Percentiles rank a stretch among this genome's conserved stretches.
Conservation (phyloP, 2,888 invertebrate species). For the Conus canariensis region DNA sequence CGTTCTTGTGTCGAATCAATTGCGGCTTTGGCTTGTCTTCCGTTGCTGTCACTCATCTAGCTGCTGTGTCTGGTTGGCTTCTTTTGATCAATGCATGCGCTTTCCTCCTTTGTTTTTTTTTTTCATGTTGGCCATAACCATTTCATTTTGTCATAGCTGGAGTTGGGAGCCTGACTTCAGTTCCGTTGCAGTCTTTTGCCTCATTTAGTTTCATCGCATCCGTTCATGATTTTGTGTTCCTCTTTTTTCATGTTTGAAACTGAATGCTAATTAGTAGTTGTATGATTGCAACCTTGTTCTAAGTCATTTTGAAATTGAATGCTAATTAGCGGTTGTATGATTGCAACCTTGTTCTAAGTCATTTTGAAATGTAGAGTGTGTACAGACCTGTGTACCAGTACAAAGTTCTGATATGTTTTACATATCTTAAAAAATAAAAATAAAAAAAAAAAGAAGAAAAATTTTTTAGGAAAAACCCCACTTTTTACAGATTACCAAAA, state of each 20-base stretch:
- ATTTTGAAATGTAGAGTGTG: too few species aligned
- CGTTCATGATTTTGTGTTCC: background rate
- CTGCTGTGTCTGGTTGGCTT: background rate
- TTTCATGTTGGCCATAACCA: background rate
- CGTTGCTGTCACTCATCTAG: background rate
- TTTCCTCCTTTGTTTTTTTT: background rate
- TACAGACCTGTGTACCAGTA: too few species aligned
- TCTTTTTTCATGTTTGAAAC: background rate
- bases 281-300: too few species aligned
- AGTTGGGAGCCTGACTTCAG: background rate
- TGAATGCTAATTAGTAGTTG: background rate
- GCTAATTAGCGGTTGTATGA: too few species aligned
- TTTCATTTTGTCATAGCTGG: background rate
- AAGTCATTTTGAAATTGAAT: too few species aligned
- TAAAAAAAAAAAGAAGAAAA: too few species aligned
- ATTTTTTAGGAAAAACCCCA: too few species aligned
- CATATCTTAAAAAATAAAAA: too few species aligned
- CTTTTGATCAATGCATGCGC: background rate
- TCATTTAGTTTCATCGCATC: conserved; percentile 29
- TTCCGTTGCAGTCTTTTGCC: background rate
- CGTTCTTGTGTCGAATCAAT: background rate
- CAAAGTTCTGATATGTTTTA: too few species aligned
- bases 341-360: too few species aligned
- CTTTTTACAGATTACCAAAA: too few species aligned
- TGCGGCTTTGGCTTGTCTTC: background rate